Conservation (phyloP, 2,888 invertebrate species). For the Fragum whitleyi region DNA sequence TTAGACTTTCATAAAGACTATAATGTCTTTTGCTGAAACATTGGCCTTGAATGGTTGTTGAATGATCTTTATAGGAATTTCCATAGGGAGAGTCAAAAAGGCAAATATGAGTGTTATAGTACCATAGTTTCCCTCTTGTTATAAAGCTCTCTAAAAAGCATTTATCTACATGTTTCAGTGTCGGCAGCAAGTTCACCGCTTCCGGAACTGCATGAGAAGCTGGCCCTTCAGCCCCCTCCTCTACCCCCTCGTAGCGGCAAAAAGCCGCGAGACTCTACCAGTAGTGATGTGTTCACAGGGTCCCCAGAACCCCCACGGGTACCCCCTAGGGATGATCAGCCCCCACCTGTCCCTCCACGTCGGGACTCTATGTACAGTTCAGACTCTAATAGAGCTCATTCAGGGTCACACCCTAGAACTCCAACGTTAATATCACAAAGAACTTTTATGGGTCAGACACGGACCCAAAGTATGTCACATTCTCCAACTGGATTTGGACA, state of each 20-base stretch:
- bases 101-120: no score
- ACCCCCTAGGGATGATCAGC: constrained; percentile 90
- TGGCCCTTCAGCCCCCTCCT: constrained; percentile 76
- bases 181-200: constrained; percentile 32
- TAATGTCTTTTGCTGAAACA: no score
- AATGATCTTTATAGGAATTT: no score
- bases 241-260: constrained; percentile 85
- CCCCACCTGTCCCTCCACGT: constrained; percentile 89
- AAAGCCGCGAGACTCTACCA: constrained; percentile 85
- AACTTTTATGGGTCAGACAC: constrained; percentile 39
- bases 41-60: no score
- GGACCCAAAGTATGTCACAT: constrained; percentile 72
- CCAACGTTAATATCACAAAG: constrained; percentile 45
- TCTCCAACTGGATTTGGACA: constrained; percentile 67
- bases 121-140: no score
- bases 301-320: constrained; percentile 88
- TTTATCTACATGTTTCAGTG: no score
- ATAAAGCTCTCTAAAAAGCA: no score
- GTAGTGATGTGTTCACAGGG: constrained; percentile 81
- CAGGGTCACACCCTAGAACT: constrained; percentile 56
- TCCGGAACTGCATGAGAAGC: constrained; percentile 50
- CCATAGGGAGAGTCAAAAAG: no score
- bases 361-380: constrained; percentile 78
- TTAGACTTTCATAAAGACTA: no score
- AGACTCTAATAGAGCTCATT: constrained; percentile 44